Base-by-base conservation (phyloP, 2,113 vertebrate species). In the Pelusios castaneus region DNA sequence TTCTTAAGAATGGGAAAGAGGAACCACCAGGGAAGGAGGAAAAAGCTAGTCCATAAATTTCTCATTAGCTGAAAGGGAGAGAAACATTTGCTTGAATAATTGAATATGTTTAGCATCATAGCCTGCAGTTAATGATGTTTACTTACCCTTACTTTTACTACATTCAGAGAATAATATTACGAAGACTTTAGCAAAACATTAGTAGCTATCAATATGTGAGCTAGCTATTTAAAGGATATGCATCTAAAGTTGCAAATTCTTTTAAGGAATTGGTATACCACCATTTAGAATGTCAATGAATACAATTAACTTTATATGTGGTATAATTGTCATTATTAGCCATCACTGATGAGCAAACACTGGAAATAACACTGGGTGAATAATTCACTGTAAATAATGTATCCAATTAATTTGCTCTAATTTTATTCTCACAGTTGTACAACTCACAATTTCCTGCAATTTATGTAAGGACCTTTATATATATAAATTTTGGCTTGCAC, bases 51-150 rank as follows among this genome's bases (percentile, higher is more conserved):
- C 96, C 84, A 97, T 97, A 97, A 94, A 95, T 92, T 95, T 97
- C 93, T 97, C 92, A 97, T 97, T 97, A 97, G 55, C 87, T 2
- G 2, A 95, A 90, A 96, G 88, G 89, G 88, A 91, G 85, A 95
- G 87, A 95, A 97, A 97, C 78, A 91, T 95, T 83, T n/a, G 1
- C 82, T 95, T 95, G 97, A 97, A 96, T 97, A 97, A 97, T 94
- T 96, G 93, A 97, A 67, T 95, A 95, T 93, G 89, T 95, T 97
- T 95, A 97, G 93, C 90, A 94, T 93, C 92, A 88, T 90, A 95
- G 91, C 63, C 96, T 90, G 93, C 92, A 96, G 96, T 96, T 96
- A 93, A 97, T 96, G 95, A 96, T 88, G 96, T 97, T 98, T 97
- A 93, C 76, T 92, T 63, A 85, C 78, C 86, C 84, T 88, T 87